A percentile compares a stretch with the other conserved stretches of the same genome.
Conservation (phyloP, 2,113 vertebrate species). For the Speoplatyrhinus poulsoni region DNA sequence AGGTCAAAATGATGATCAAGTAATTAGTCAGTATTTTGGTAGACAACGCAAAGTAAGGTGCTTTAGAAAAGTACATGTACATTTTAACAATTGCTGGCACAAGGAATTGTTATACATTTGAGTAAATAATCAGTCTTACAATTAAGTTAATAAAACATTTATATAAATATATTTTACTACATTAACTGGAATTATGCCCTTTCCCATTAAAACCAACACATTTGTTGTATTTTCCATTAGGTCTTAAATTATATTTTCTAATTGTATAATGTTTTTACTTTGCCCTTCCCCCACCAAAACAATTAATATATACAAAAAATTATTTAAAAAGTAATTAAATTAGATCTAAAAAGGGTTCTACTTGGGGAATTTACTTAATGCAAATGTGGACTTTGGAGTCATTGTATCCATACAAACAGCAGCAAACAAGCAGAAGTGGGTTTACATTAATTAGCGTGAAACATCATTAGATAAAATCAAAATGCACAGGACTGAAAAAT, state of each 20-base stretch:
- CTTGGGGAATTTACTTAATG: constrained; percentile 13
- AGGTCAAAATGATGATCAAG: constrained; percentile 72
- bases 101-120: not conserved
- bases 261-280: not conserved
- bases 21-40: constrained; percentile 63
- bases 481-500: constrained; percentile 48
- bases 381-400: constrained; percentile 31
- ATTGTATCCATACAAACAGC: constrained; percentile 40
- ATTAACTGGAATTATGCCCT: not conserved
- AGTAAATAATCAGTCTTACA: not conserved
- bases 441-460: constrained; percentile 60
- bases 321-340: not conserved
- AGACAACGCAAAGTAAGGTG: not conserved
- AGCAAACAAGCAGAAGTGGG: constrained; percentile 20
- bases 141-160: not conserved
- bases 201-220: too few relatives aligned
- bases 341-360: not conserved
- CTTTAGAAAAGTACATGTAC: not conserved
- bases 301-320: too few relatives aligned
- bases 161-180: not conserved
- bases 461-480: constrained; percentile 53
- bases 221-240: too few relatives aligned
- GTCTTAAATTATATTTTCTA: not conserved
- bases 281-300: not conserved
- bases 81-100: not conserved